Evolutionary conservation across 2,888 invertebrate species (phyloP).

Genomic region (Biston betularia): DNA sequence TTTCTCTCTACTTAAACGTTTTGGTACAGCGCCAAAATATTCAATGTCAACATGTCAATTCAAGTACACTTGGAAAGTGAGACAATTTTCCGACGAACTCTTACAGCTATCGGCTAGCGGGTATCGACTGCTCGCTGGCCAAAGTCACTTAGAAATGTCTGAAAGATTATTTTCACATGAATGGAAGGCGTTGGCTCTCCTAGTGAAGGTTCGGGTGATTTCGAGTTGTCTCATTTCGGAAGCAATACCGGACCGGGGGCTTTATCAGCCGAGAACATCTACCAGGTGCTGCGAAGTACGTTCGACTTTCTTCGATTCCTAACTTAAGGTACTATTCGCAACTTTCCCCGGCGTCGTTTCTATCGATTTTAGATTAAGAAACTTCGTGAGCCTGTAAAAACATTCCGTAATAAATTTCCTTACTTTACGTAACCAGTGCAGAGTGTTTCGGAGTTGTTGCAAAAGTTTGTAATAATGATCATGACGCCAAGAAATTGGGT

Average conservation of each 20-base stretch:
- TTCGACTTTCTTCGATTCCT: conserved; percentile 76
- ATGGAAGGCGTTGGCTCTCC: conserved; percentile 46
- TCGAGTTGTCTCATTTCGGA: conserved; percentile 67
- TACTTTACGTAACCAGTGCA: conserved; percentile 65
- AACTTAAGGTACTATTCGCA: conserved; percentile 81
- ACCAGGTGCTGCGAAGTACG: conserved; percentile 80
- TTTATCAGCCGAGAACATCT: conserved; percentile 76
- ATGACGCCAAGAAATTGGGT: conserved; percentile 51
- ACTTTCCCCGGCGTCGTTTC: conserved; percentile 78
- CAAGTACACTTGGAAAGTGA: conserved; percentile 28
- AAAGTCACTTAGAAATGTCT: conserved; percentile 38
- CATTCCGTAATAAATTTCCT: conserved; percentile 79
- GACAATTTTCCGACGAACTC: conserved; percentile 46
- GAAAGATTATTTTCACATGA: conserved; percentile 33
- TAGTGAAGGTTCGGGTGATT: conserved; percentile 62
- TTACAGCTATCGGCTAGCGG: not conserved
- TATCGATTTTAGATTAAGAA: conserved; percentile 85
- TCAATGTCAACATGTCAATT: conserved; percentile 32
- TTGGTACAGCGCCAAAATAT: conserved; percentile 31
- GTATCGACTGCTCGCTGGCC: conserved; percentile 34
- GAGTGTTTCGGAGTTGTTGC: conserved; percentile 62
- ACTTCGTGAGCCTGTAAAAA: conserved; percentile 81
- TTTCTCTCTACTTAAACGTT: conserved; percentile 16
- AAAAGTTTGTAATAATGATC: conserved; percentile 64
- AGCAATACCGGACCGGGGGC: conserved; percentile 61